These are phyloP conservation scores for Oreochromis tanganicae DNA, from an alignment of 2,113 vertebrate genomes.

Conservation along the genomic window DNA sequence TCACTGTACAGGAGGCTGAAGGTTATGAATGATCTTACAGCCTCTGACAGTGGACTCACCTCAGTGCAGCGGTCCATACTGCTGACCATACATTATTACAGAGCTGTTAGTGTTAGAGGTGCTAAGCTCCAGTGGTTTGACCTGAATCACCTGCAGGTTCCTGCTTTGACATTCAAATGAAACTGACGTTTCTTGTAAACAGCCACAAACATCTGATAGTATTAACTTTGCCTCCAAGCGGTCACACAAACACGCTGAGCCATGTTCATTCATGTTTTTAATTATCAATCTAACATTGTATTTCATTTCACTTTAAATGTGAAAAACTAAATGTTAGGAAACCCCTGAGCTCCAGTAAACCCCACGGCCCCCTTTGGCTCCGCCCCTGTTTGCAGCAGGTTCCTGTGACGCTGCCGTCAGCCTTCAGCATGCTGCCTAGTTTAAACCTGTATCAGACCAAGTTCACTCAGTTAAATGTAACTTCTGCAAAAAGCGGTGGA, in stretches of 20 bases:
- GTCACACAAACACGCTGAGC: background rate
- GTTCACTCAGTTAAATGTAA: background rate
- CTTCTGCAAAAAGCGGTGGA: background rate
- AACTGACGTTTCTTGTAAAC: background rate
- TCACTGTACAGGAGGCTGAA: background rate
- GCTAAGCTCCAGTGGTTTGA: background rate
- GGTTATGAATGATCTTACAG: fast-evolving
- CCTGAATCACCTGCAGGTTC: background rate
- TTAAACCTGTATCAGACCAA: background rate
- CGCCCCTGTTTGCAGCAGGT: fast-evolving
- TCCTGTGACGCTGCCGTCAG: background rate
- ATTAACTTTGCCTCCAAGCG: background rate
- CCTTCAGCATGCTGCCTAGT: background rate
- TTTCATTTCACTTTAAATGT: background rate
- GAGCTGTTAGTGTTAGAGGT: background rate
- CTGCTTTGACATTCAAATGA: background rate
- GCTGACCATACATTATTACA: background rate
- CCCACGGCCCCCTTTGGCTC: background rate
- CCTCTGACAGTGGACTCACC: background rate
- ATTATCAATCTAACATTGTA: background rate
- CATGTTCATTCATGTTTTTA: fast-evolving
- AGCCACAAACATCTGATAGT: background rate
- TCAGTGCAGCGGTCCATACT: fast-evolving
- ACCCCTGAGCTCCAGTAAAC: background rate
- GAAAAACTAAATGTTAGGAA: background rate